A percentile compares a stretch with the other conserved stretches of the same genome.
Evolutionary conservation across 2,888 invertebrate species (phyloP).

Genomic region (Eilema depressum): DNA sequence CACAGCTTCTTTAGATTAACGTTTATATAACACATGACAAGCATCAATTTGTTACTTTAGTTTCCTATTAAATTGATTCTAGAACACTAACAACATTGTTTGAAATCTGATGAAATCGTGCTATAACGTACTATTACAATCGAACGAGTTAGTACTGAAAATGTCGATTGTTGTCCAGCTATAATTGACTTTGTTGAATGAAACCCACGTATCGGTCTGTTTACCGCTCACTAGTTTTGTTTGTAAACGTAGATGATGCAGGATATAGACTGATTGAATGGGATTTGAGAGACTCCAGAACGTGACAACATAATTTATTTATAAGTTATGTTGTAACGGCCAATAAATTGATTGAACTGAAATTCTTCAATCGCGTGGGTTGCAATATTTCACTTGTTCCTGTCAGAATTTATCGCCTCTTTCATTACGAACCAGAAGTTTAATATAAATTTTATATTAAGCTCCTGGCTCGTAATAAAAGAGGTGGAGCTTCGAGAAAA

Average conservation of each 20-base stretch:
- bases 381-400: too few species aligned
- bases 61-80: neutral
- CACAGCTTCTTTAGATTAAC: neutral
- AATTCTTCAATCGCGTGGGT: too few species aligned
- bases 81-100: neutral
- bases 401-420: too few species aligned
- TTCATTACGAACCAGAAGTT: too few species aligned
- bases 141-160: slow-evolving; percentile 13
- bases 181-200: slow-evolving; percentile 55
- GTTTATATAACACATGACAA: neutral
- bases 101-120: neutral
- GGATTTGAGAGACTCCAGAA: neutral
- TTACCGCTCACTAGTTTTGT: slow-evolving; percentile 28
- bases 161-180: slow-evolving; percentile 10
- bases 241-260: slow-evolving; percentile 13
- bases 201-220: slow-evolving; percentile 46
- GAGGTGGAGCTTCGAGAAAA: too few species aligned
- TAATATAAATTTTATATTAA: too few species aligned
- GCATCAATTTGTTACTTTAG: neutral
- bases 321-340: too few species aligned
- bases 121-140: slow-evolving; percentile 10
- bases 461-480: too few species aligned
- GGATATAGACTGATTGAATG: neutral
- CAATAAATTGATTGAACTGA: too few species aligned
- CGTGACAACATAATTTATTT: too few species aligned